Evolutionary conservation across 1,140 invertebrate species (phyloP), one percentile per base, ranked within the genome.

Genomic region (Helicoverpa armigera): DNA sequence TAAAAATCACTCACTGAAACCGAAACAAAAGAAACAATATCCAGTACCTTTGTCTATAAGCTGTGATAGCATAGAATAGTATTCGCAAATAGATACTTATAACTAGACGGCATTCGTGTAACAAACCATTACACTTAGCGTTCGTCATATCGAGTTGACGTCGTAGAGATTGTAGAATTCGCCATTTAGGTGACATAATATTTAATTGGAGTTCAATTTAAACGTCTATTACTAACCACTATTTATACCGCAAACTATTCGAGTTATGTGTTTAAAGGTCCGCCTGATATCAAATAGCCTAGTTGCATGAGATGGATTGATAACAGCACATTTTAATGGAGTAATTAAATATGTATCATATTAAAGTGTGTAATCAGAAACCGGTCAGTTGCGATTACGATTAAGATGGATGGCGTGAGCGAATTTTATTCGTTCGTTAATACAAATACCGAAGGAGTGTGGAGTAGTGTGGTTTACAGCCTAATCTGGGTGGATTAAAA

Each of bases 321-420:
- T 70, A 70, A 9, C 50, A 54, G 48, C 14, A 70, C 67, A 53
- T 53, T 70, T 70, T 29, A 70, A 70, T 70, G 67, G 48, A 53
- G 67, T 70, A 70, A 70, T 70, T 70, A 53, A 70, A 70, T 54
- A 70, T 70, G 67, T 70, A 70, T 70, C 67, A 70, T 54, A 70
- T 70, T 70, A 54, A 70, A 70, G 18, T 53, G 67, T 14, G 67
- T 51, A 53, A 70, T 70, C 67, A 53, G 67, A 69, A 70, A 70
- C 67, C 43, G 23, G 67, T 70, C 67, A 13, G 50, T 14, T 14
- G 9, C 23, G 50, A 53, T 53, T 53, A 53, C 23, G 50, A 53
- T 70, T 70, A 70, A 70, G 67, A 53, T 29, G 50, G 53, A 70
- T 70, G 48, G 18, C 67, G 14, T 70, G 48, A 18, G n/a, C 50